Conservation (phyloP, 2,797 vertebrate genomes). For the Momotus momota region DNA sequence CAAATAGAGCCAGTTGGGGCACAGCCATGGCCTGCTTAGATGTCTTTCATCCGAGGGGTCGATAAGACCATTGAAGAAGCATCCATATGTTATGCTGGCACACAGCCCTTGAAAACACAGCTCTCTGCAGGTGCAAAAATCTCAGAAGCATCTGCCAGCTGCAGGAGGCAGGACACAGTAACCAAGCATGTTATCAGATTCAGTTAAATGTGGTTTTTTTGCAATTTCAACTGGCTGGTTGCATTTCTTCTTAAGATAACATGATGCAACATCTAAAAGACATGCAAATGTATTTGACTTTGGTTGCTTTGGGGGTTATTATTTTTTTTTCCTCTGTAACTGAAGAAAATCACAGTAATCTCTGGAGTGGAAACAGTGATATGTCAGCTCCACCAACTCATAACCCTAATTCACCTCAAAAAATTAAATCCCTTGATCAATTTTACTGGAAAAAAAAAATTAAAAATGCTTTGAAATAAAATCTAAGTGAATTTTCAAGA, state of each 20-base stretch:
- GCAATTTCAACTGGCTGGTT: background rate
- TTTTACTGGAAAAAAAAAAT: background rate
- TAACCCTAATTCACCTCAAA: background rate
- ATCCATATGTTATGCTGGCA: background rate
- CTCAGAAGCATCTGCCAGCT: background rate
- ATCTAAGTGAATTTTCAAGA: background rate
- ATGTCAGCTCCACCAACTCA: background rate
- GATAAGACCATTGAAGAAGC: background rate
- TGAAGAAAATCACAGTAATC: background rate
- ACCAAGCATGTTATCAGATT: background rate
- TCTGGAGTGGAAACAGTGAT: background rate
- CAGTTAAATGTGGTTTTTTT: conserved; percentile 32
- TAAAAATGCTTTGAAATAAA: background rate
- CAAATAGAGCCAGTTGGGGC: background rate
- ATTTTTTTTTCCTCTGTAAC: background rate
- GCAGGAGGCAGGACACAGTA: background rate
- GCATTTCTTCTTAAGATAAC: background rate
- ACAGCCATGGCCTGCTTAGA: background rate
- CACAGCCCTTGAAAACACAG: background rate
- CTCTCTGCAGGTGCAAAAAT: background rate
- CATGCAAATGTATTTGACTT: background rate
- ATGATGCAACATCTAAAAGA: background rate
- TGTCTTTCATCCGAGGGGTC: background rate
- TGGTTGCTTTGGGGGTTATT: background rate
- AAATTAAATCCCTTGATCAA: background rate